phyloP scores from a whole-genome alignment of 2,113 vertebrate genomes.

The Rhinoderma darwinii region DNA sequence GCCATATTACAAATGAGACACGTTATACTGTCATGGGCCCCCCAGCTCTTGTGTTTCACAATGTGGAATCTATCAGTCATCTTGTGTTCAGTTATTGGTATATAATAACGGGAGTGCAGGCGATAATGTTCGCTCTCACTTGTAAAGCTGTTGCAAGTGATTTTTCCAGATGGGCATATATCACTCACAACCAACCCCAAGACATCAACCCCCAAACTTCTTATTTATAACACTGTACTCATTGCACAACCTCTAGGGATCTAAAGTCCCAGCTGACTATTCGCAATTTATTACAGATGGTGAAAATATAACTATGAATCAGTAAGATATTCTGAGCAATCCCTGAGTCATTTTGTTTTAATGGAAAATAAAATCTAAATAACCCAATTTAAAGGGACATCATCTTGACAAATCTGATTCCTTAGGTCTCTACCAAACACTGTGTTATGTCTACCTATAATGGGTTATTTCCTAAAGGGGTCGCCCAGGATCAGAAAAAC shows the following conservation, averaged over 20 bases:
- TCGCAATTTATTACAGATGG: slow-evolving; percentile 1
- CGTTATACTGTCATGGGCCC: not conserved
- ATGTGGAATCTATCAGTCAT: not conserved
- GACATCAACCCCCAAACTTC: not conserved
- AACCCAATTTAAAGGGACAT: not conserved
- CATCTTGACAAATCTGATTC: not conserved
- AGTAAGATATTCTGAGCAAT: not conserved
- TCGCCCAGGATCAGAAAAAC: too few relatives aligned
- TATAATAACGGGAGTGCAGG: not conserved
- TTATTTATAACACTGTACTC: slow-evolving; percentile 13
- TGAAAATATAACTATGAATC: not conserved
- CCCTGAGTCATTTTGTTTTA: not conserved
- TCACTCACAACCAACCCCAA: not conserved
- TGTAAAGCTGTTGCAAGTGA: not conserved
- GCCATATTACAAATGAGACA: not conserved
- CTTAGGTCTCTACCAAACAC: not conserved
- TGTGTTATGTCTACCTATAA: too few relatives aligned
- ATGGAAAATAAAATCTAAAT: not conserved
- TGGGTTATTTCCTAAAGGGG: too few relatives aligned
- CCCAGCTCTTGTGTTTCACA: not conserved
- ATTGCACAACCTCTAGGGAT: not conserved
- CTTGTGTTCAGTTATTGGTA: not conserved
- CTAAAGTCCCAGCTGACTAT: not conserved
- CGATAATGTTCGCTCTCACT: not conserved
- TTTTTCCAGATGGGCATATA: not conserved